Evolutionary conservation across 1,140 invertebrate species (phyloP).

Genomic region (Brachystomella parvula): DNA sequence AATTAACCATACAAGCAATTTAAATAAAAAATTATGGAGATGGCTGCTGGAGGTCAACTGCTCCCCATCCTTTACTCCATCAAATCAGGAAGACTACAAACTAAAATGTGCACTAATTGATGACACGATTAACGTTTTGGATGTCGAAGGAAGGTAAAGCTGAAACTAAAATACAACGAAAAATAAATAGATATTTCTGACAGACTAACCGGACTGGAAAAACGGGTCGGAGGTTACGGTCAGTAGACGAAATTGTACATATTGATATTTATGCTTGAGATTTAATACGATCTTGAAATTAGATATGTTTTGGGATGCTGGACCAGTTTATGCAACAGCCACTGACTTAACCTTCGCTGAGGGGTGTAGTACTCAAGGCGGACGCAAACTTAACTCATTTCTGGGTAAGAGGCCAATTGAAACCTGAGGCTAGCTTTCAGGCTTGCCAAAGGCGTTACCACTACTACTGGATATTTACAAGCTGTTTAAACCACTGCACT

Average conservation of each 20-base stretch:
- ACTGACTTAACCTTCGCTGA: slow-evolving; percentile 15
- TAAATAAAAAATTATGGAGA: slow-evolving; percentile 24
- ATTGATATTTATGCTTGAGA: no score
- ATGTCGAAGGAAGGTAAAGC: slow-evolving; percentile 42
- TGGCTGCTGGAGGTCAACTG: slow-evolving; percentile 60
- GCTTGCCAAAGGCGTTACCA: neutral
- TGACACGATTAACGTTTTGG: slow-evolving; percentile 45
- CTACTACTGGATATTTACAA: neutral
- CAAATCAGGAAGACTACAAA: slow-evolving; percentile 50
- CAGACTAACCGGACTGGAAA: slow-evolving; percentile 49
- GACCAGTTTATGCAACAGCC: slow-evolving; percentile 44
- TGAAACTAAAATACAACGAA: neutral
- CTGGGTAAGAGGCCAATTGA: slow-evolving; percentile 30
- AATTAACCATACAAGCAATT: neutral
- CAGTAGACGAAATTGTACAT: no score
- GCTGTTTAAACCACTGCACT: no score
- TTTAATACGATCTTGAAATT: no score
- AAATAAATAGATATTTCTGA: neutral
- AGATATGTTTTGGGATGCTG: slow-evolving; percentile 55
- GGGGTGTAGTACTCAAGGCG: slow-evolving; percentile 6
- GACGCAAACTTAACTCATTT: slow-evolving; percentile 33
- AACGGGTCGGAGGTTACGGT: slow-evolving; percentile 52
- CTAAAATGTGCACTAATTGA: slow-evolving; percentile 46
- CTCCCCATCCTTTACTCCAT: slow-evolving; percentile 55
- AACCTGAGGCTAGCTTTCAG: no score